A percentile compares a stretch with the other conserved stretches of the same genome.
Evolutionary conservation across 2,113 vertebrate genomes (phyloP).

Genomic region (Rhombomys opimus): DNA sequence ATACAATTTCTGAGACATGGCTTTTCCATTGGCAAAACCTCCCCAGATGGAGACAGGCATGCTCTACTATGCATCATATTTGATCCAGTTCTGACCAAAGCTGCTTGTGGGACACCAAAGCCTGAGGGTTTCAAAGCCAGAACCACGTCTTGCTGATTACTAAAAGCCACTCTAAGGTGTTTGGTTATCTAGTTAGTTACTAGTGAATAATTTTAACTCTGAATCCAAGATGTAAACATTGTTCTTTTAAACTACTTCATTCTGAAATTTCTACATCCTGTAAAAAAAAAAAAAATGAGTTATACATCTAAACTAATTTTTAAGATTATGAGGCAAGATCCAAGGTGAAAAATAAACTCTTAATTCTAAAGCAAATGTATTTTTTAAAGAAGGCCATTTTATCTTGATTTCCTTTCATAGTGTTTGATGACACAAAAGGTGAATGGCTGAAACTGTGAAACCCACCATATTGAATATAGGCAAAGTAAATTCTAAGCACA

Average conservation of each 20-base stretch:
- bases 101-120: neutral
- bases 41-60: neutral
- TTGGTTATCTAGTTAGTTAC: neutral
- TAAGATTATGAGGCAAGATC: neutral
- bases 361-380: constrained; percentile 18
- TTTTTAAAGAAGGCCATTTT: neutral
- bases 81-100: neutral
- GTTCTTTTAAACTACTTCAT: constrained; percentile 39
- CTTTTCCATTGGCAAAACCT: neutral
- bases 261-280: constrained; percentile 5
- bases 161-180: neutral
- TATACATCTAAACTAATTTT: constrained; percentile 8
- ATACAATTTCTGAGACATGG: neutral
- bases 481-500: constrained; percentile 3
- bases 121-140: constrained; percentile 4
- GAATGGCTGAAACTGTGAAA: constrained; percentile 13
- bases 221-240: constrained; percentile 7
- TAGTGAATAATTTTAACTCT: constrained; percentile 1
- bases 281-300: neutral
- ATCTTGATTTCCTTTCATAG: constrained; percentile 1
- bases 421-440: constrained; percentile 28
- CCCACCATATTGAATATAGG: neutral
- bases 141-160: neutral
- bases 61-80: neutral
- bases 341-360: neutral